Conservation (phyloP, 2,888 invertebrate species). For the Drosophila barbarae region DNA sequence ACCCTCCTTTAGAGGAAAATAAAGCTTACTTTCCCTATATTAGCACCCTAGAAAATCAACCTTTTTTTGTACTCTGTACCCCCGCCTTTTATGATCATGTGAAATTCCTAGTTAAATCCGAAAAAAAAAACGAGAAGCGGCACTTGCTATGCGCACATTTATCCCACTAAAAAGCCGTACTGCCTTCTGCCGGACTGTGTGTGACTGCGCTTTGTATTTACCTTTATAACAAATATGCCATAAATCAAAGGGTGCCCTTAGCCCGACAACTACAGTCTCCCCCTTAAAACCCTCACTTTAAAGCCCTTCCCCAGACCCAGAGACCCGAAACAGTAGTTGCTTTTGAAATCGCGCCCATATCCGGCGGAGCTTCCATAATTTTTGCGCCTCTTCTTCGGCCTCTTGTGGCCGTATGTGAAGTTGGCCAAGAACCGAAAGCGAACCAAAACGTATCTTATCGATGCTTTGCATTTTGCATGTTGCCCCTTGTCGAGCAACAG, state of each 20-base stretch:
- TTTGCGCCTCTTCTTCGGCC: constrained; percentile 35
- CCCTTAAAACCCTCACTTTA: not conserved
- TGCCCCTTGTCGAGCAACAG: constrained; percentile 65
- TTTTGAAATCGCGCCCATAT: constrained; percentile 75
- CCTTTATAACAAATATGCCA: constrained; percentile 63
- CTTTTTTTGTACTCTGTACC: constrained; percentile 2
- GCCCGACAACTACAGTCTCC: not conserved
- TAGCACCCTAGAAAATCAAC: not conserved
- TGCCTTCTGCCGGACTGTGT: constrained; percentile 34
- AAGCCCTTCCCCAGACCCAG: constrained; percentile 1
- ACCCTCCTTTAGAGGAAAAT: not conserved
- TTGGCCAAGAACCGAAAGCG: constrained; percentile 9
- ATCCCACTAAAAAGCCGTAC: constrained; percentile 30
- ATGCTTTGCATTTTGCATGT: constrained; percentile 76
- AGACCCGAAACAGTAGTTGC: constrained; percentile 69
- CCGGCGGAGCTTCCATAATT: constrained; percentile 75
- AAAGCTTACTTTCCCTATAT: not conserved
- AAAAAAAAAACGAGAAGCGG: constrained; percentile 48
- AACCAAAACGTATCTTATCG: constrained; percentile 66
- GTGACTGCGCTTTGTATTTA: constrained; percentile 64
- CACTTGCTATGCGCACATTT: constrained; percentile 55
- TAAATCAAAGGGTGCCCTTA: constrained; percentile 61
- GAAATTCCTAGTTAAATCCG: constrained; percentile 67
- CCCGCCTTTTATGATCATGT: constrained; percentile 70
- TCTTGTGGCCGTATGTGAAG: constrained; percentile 1